Conservation (phyloP, 2,113 vertebrate species). For the Cochlearius cochlearius region DNA sequence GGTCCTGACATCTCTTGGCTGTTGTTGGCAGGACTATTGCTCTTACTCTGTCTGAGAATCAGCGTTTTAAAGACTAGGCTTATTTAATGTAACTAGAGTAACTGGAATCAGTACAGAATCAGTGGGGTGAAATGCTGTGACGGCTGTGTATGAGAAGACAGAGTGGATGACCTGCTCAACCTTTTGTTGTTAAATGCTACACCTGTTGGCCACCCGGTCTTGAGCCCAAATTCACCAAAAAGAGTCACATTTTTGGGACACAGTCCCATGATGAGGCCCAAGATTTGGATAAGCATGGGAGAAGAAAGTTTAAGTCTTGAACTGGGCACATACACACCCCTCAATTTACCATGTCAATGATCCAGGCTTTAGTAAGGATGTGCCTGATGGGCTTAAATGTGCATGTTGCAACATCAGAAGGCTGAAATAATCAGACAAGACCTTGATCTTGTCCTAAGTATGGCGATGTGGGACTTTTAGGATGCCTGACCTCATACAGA, state of each 20-base stretch:
- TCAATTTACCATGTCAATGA: neutral
- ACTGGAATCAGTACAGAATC: neutral
- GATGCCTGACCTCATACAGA: neutral
- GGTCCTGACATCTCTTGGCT: rapidly evolving
- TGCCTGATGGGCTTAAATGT: neutral
- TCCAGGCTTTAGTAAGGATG: neutral
- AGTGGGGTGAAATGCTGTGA: neutral
- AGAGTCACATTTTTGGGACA: neutral
- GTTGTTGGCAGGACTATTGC: neutral
- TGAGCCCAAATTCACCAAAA: neutral
- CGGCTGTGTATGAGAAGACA: neutral
- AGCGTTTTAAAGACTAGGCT: neutral
- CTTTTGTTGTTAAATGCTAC: neutral
- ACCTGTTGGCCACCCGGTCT: neutral
- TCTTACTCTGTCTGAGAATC: neutral
- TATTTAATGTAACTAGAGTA: neutral
- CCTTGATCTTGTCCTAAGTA: neutral
- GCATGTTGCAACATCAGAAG: neutral
- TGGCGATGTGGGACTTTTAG: neutral
- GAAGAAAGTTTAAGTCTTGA: neutral
- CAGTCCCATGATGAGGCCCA: neutral
- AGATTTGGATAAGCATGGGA: neutral
- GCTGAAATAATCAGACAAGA: neutral
- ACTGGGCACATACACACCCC: neutral
- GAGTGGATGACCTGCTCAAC: neutral